Percentiles rank a stretch among this genome's conserved stretches.
Evolutionary conservation across 1,140 invertebrate species (phyloP).

Genomic region (Caenorhabditis brenneri): DNA sequence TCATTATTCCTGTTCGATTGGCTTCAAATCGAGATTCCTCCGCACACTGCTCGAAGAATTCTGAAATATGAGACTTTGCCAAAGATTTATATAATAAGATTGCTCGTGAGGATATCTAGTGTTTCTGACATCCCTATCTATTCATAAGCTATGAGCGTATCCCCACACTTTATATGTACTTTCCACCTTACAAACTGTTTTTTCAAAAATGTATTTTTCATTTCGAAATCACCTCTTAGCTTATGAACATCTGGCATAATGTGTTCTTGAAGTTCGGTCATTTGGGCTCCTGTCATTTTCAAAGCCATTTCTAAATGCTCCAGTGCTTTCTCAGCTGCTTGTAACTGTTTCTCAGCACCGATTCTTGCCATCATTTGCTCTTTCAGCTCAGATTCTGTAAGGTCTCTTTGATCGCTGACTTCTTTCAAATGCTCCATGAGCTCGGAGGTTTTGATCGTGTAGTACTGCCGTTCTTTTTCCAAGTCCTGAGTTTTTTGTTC

Average conservation of each 20-base stretch:
- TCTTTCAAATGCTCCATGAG: slow-evolving; percentile 60
- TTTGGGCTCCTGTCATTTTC: slow-evolving; percentile 61
- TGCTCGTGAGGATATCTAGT: too few species aligned
- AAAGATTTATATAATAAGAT: too few species aligned
- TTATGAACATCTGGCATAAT: slow-evolving; percentile 65
- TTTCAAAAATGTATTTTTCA: too few species aligned
- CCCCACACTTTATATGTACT: too few species aligned
- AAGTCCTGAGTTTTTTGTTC: slow-evolving; percentile 57
- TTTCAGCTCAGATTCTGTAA: slow-evolving; percentile 63
- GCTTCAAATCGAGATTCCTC: slow-evolving; percentile 71
- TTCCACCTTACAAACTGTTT: too few species aligned
- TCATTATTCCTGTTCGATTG: slow-evolving; percentile 72
- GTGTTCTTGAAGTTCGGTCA: slow-evolving; percentile 63
- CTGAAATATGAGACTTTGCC: too few species aligned
- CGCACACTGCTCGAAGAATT: slow-evolving; percentile 73
- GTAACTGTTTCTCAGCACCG: slow-evolving; percentile 64
- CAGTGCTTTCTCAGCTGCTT: slow-evolving; percentile 58
- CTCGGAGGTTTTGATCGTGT: slow-evolving; percentile 56
- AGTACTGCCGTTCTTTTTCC: slow-evolving; percentile 59
- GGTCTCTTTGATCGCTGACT: slow-evolving; percentile 64
- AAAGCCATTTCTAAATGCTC: slow-evolving; percentile 65
- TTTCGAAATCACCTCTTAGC: slow-evolving; percentile 52
- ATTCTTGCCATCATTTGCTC: slow-evolving; percentile 63
- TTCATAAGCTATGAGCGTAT: too few species aligned
- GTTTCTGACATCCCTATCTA: too few species aligned